Evolutionary conservation across 1,140 invertebrate genomes (phyloP), one percentile per base, ranked within the genome.

Genomic region (Aethina tumida): DNA sequence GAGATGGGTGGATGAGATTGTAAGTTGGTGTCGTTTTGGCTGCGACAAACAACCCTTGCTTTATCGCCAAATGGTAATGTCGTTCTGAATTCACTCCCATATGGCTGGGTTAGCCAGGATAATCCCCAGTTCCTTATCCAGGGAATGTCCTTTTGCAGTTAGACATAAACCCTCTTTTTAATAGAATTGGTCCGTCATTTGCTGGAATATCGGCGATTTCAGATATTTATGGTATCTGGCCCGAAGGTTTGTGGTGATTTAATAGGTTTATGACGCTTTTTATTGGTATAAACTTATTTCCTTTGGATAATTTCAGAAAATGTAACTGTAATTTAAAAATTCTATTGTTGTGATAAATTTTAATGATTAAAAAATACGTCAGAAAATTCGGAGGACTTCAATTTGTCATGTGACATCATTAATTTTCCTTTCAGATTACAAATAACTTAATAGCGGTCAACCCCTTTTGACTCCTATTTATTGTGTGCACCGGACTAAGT

Each of bases 71-170:
- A 41, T 45, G 31, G 47, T 46, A 50, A 47, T 47, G 41, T 25
- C 41, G 19, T 38, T 41, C 41, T 33, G 27, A 43, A 50, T 44
- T 47, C 39, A 47, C 45, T 43, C 38, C 41, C 41, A 43, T 47
- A 47, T 47, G 45, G 45, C 45, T 31, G 34, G 48, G 32, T 50
- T 43, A 40, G 39, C 40, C 36, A 27, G 44, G 48, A 50, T 50
- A 44, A 50, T 47, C 41, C 45, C 17, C 26, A 50, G 37, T 50
- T 50, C 32, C 48, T 47, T 47, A 47, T 40, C 41, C 41, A 34
- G n/a, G 8, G 35, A 41, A 47, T 27, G 44, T 34, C 35, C 40
- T 47, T 43, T 47, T 47, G 35, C 40, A 30, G 31, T 44, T 35
- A 43, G 26, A 36, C 24, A 34, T 46, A 41, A 46, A 43, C 34